These are phyloP conservation scores for Thamnophis sirtalis DNA, from an alignment of 2,113 vertebrate species.

Conservation along the genomic window DNA sequence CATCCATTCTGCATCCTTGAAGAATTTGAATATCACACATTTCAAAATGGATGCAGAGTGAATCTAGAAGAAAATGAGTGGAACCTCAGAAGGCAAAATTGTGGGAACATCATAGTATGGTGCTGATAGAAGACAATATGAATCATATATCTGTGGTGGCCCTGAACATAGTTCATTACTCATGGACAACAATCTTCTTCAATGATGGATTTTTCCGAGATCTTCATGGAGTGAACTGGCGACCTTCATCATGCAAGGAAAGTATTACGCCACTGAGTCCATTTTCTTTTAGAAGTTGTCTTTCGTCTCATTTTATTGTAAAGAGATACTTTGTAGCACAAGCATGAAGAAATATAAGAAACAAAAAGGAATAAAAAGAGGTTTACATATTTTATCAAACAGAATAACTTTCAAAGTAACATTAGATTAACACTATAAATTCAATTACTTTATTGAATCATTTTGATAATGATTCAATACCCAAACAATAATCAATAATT, in stretches of 20 bases:
- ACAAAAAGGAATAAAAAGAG: background rate
- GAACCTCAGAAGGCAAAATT: background rate
- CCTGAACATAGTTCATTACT: background rate
- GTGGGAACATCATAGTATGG: background rate
- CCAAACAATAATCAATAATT: background rate
- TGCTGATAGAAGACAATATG: background rate
- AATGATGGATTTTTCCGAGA: background rate
- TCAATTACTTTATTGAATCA: background rate
- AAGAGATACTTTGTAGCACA: background rate
- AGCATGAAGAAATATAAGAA: background rate
- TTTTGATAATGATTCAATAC: background rate
- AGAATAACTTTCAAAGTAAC: background rate
- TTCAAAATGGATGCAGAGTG: background rate
- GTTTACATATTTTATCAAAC: background rate
- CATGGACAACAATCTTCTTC: background rate
- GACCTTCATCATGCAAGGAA: background rate
- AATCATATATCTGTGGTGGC: background rate
- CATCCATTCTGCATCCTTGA: background rate
- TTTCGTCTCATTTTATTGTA: background rate
- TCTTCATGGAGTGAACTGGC: background rate
- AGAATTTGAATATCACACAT: background rate
- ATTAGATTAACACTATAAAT: background rate
- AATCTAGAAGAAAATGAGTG: background rate
- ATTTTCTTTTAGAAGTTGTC: background rate
- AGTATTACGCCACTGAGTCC: background rate